These are phyloP conservation scores for Melanostoma scalare DNA, from an alignment of 2,888 invertebrate species.

Conservation along the genomic window DNA sequence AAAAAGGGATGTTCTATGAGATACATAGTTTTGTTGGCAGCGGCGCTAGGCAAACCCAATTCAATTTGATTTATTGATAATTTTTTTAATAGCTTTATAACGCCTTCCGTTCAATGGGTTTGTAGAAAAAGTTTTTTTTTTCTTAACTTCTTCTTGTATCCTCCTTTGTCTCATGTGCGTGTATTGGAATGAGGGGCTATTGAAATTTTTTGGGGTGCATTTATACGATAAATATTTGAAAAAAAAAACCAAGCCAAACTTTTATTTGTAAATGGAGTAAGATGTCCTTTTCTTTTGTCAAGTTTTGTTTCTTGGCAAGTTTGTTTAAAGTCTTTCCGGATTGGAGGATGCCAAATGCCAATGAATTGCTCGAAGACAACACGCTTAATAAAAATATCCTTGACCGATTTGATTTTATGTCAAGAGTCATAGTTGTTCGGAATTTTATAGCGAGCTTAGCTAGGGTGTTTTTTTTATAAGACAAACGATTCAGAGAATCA, in stretches of 20 bases:
- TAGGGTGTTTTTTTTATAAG: no score
- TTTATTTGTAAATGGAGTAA: slow-evolving; percentile 24
- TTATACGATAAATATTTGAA: slow-evolving; percentile 17
- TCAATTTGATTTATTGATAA: slow-evolving; percentile 54
- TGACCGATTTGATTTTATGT: slow-evolving; percentile 1
- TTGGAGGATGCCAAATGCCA: background rate
- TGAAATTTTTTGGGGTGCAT: background rate
- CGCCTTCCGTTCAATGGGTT: slow-evolving; percentile 37
- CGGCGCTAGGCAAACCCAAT: slow-evolving; percentile 13
- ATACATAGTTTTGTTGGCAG: slow-evolving; percentile 60
- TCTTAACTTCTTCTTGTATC: background rate
- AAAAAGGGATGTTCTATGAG: slow-evolving; percentile 59
- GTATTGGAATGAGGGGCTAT: background rate
- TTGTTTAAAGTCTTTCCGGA: background rate
- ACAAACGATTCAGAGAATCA: no score
- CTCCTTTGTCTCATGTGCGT: slow-evolving; percentile 24
- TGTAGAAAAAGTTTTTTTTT: background rate
- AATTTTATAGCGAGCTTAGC: no score
- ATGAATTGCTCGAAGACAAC: background rate
- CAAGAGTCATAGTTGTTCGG: background rate
- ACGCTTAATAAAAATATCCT: slow-evolving; percentile 5
- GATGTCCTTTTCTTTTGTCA: background rate
- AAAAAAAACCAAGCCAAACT: slow-evolving; percentile 14
- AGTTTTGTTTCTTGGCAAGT: slow-evolving; percentile 10
- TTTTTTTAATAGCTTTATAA: slow-evolving; percentile 55